These are phyloP conservation scores for Epinephelus fuscoguttatus DNA, from an alignment of 2,113 vertebrate genomes.

Conservation along the genomic window DNA sequence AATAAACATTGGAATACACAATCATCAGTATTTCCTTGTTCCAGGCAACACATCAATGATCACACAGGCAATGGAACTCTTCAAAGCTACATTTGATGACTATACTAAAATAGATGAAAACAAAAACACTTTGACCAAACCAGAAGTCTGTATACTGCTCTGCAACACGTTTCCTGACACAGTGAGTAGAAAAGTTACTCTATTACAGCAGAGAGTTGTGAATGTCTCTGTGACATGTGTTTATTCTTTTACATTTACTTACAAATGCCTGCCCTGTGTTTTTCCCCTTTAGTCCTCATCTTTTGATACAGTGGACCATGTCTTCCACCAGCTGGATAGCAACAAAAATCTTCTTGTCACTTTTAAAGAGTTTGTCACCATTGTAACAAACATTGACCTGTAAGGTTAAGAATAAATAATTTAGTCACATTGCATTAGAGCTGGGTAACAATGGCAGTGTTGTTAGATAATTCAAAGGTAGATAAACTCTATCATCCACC, in stretches of 20 bases:
- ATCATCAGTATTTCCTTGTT: neutral
- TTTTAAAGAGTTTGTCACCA: too few species aligned
- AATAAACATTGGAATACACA: neutral
- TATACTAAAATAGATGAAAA: slow-evolving; percentile 85
- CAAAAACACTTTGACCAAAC: slow-evolving; percentile 86
- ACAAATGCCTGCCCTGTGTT: neutral
- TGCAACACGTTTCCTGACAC: slow-evolving; percentile 37
- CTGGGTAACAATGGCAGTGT: too few species aligned
- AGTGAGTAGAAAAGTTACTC: slow-evolving; percentile 70
- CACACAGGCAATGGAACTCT: neutral
- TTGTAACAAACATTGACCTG: too few species aligned
- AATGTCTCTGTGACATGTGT: too few species aligned
- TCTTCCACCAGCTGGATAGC: slow-evolving; percentile 66
- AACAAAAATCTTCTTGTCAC: slow-evolving; percentile 13
- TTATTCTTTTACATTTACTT: neutral
- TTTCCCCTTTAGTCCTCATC: neutral
- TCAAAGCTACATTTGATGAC: slow-evolving; percentile 79
- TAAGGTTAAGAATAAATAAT: too few species aligned
- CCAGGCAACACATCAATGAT: too few species aligned
- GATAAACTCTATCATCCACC: too few species aligned
- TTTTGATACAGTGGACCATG: accelerated
- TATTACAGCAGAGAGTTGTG: neutral
- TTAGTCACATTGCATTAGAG: too few species aligned
- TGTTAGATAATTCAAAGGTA: too few species aligned
- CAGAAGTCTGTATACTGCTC: slow-evolving; percentile 85